Base-by-base conservation (phyloP, 2,113 vertebrate genomes). In the Blennius ocellaris region DNA sequence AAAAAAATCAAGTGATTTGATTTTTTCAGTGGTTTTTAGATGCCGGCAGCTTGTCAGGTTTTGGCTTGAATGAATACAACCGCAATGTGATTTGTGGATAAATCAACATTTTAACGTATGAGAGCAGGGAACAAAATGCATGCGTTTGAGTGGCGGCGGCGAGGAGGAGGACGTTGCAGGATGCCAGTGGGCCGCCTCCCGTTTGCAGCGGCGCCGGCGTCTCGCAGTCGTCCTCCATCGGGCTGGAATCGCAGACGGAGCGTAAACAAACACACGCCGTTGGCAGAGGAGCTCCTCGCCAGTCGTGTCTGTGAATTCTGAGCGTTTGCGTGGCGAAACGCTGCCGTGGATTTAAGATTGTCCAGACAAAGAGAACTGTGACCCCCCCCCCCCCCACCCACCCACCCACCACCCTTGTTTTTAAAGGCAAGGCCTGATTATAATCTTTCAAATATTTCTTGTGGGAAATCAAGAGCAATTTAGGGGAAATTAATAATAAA, bases 171-270 rank as follows among this genome's bases (percentile, higher is more conserved):
- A 30, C 21, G 21, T 30, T 30, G 21, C 21, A 30, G 21, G 21
- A 30, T 30, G 21, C 21, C 21, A 30, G 21, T 30, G 21, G 21
- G 21, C 21, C 21, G 21, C 21, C 21, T 30, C 21, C 21, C 4
- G 21, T 53, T 59, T 55, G 43, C 14, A 6, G 14, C 57, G 59
- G 56, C 69, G 48, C 67, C 47, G 43, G 36, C 68, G 41, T 84
- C 36, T 15, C 40, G 48, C 16, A 65, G 15, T 12, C 40, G n/a
- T 37, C 10, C n/a, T 61, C n/a, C 53, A 43, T 61, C 40, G 48
- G 58, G 61, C 69, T 56, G 45, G 51, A 11, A 52, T 14, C n/a
- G 37, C 45, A 44, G 60, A 62, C 17, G 21, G 69, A 51, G 8
- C 61, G 17, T 49, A 55, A 52, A 63, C 65, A 76, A 58, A 58